Base-by-base conservation (phyloP, 35 echinoderm and acorn worm genomes). In the Heliocidaris erythrogramma region DNA sequence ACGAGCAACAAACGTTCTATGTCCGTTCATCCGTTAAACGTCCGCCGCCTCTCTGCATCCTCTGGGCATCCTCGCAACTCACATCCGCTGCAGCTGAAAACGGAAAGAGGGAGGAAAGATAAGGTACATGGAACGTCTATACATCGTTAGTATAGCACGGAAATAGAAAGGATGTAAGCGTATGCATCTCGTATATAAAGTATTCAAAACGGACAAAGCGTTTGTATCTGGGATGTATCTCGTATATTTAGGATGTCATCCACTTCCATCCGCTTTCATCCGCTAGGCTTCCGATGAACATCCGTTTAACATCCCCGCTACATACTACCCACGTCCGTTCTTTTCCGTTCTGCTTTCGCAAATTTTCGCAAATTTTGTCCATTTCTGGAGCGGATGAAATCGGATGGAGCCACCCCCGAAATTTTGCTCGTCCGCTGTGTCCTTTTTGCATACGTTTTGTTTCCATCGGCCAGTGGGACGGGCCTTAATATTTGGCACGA, bases 81-180 rank as follows among this genome's bases (percentile, higher is more conserved):
- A 85, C 84, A 85, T 85, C 84, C 84, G 84, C 84, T n/a, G 84
- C 84, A 85, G 84, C 84, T 85, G 84, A 85, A 85, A 85, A 85
- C 84, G 84, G 16, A 85, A 85, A 85, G 84, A 85, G 84, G 84
- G 84, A 85, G 84, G 84, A 85, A 85, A 85, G 84, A 85, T 85
- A 85, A 85, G 30, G 30, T 85, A 85, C 84, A 85, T 16, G 84
- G 21, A 85, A 85, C 84, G 84, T 85, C 21, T 85, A 50, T 85
- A 85, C 30, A 85, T 85, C 84, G 84, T n/a, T 85, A 85, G 84
- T 85, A 85, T 88, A 48, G 86, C 86, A 88, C 86, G 86, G 86
- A 88, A 88, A 88, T 88, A 88, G 86, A 88, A 42, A 88, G 86
- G 86, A 88, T 88, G 86, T 88, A 88, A 88, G 86, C 86, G 86